phyloP scores from a whole-genome alignment of 2,888 invertebrate genomes.

The Oscheius sp. region DNA sequence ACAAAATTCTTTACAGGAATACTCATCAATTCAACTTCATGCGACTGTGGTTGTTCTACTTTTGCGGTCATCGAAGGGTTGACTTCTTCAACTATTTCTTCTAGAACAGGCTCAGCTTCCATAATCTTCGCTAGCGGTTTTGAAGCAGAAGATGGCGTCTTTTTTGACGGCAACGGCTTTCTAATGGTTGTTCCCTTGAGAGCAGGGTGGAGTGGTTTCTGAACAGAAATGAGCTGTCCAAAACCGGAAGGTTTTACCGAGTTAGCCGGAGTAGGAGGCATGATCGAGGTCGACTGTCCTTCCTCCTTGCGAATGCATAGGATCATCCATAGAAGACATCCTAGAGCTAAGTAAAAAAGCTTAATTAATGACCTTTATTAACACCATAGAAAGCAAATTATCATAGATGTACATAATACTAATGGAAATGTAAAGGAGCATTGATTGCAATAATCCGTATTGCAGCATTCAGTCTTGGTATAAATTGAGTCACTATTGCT shows the following conservation, averaged over 20 bases:
- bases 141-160: not conserved
- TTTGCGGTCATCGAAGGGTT: not conserved
- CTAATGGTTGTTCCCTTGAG: not conserved
- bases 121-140: not conserved
- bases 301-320: conserved; percentile 15
- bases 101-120: conserved; percentile 10
- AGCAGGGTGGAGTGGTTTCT: not conserved
- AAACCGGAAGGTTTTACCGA: too few relatives aligned
- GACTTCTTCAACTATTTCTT: conserved; percentile 17
- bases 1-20: conserved; percentile 16
- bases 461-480: not conserved
- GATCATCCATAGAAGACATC: conserved; percentile 10
- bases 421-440: not conserved
- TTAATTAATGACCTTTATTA: not conserved
- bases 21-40: conserved; percentile 12
- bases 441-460: not conserved
- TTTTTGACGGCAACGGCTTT: not conserved
- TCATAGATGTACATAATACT: too few relatives aligned
- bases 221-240: not conserved
- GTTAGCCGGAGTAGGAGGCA: too few relatives aligned
- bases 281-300: not conserved
- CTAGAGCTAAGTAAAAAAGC: not conserved
- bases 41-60: not conserved
- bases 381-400: not conserved
- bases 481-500: not conserved